Conservation (phyloP, 1,140 invertebrate genomes). For the Geopemphigus sp. region DNA sequence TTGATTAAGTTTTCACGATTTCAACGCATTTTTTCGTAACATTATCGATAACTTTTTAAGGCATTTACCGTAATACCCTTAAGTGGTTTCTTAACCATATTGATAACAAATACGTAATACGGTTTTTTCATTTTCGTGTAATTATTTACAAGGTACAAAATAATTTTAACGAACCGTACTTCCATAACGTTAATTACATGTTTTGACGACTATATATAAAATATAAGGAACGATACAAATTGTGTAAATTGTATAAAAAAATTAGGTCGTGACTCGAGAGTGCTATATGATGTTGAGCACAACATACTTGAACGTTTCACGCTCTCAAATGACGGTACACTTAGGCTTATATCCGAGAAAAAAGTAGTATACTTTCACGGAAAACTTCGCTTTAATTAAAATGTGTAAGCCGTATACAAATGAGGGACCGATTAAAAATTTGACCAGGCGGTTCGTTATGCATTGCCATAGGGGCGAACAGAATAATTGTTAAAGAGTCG, state of each 20-base stretch:
- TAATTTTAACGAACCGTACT: no score
- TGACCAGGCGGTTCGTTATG: slow-evolving; percentile 39
- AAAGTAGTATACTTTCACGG: slow-evolving; percentile 37
- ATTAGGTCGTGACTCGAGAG: slow-evolving; percentile 21
- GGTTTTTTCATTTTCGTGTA: no score
- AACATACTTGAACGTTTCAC: slow-evolving; percentile 1
- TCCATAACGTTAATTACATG: no score
- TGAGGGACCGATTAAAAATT: slow-evolving; percentile 43
- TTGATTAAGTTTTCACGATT: no score
- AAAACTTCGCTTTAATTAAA: slow-evolving; percentile 38
- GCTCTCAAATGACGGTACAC: not conserved
- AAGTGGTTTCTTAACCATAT: no score
- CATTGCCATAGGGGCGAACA: slow-evolving; percentile 13
- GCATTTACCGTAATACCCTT: no score
- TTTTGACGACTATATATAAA: no score
- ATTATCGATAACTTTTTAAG: no score
- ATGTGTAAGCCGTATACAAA: slow-evolving; percentile 36
- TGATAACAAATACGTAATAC: no score
- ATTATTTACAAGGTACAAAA: no score
- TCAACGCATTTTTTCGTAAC: no score
- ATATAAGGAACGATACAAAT: not conserved
- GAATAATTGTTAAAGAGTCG: slow-evolving; percentile 49
- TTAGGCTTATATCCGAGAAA: slow-evolving; percentile 24
- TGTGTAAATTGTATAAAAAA: not conserved
- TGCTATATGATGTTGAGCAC: not conserved